Percentiles rank a stretch among this genome's conserved stretches.
Conservation (phyloP, 35 echinoderm and acorn worm species). For the Patiria miniata region DNA sequence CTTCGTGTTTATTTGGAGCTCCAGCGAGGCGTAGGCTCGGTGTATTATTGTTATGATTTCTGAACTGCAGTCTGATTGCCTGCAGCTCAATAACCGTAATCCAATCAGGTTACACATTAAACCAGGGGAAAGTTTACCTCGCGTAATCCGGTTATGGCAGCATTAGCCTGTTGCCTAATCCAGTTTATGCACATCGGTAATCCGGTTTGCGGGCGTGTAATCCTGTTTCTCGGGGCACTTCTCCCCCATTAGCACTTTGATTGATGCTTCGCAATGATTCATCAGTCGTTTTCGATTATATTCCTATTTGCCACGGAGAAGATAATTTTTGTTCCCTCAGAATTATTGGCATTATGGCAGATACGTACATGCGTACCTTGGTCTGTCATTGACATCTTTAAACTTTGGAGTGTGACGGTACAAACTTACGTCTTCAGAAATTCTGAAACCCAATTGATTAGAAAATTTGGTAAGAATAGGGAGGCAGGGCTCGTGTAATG, state of each 20-base stretch:
- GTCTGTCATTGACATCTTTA: too few relatives aligned
- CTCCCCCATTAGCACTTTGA: slow-evolving; percentile 2
- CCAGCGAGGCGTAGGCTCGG: too few relatives aligned
- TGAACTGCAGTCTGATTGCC: slow-evolving; percentile 1
- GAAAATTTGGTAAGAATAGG: too few relatives aligned
- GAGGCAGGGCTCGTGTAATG: too few relatives aligned
- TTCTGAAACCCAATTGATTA: too few relatives aligned
- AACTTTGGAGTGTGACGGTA: too few relatives aligned
- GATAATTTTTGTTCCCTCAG: too few relatives aligned
- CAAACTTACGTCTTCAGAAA: too few relatives aligned
- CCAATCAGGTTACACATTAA: slow-evolving; percentile 3
- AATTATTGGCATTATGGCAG: too few relatives aligned
- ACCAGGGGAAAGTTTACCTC: background rate
- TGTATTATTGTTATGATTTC: background rate
- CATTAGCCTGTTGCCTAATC: slow-evolving; percentile 16
- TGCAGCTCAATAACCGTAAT: background rate
- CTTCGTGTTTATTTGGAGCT: too few relatives aligned
- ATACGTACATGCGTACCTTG: too few relatives aligned
- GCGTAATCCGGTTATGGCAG: background rate
- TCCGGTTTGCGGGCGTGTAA: background rate
- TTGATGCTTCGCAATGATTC: background rate
- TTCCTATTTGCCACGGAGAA: too few relatives aligned
- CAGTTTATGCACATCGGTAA: background rate
- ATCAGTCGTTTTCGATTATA: background rate
- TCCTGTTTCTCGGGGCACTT: background rate